Conservation (phyloP, 2,797 vertebrate species). For the Pseudochirops cupreus region DNA sequence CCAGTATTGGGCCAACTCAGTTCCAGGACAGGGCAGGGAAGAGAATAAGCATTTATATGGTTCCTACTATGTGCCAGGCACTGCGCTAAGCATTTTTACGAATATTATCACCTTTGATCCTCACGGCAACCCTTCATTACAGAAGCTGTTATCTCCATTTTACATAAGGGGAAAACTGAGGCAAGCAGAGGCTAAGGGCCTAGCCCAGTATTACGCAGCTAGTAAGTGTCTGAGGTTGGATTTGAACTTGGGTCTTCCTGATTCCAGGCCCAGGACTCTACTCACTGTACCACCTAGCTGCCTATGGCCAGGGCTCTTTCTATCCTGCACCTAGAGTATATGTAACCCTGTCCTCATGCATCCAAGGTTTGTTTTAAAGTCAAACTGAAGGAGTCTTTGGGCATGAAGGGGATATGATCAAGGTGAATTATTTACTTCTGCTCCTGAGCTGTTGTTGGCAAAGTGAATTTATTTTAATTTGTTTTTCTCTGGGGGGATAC, state of each 20-base stretch:
- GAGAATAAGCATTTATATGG: background rate
- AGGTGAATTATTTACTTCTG: slow-evolving; percentile 1
- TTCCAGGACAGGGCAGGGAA: background rate
- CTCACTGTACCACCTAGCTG: background rate
- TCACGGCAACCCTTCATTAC: background rate
- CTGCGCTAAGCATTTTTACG: background rate
- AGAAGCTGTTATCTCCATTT: background rate
- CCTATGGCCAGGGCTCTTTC: background rate
- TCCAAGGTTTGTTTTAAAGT: background rate
- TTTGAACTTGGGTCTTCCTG: background rate
- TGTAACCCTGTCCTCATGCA: background rate
- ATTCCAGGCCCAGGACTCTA: background rate
- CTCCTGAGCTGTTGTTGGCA: background rate
- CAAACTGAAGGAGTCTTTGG: background rate
- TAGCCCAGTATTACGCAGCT: background rate
- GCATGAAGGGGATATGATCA: background rate
- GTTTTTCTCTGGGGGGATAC: background rate
- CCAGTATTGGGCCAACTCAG: background rate
- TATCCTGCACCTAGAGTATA: background rate
- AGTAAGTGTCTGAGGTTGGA: background rate
- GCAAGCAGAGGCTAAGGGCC: background rate
- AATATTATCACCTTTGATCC: background rate
- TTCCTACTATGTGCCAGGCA: background rate
- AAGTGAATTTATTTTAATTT: slow-evolving; percentile 8
- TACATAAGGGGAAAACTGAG: background rate